Conservation (phyloP, 2,113 vertebrate species). For the Thryonomys swinderianus region DNA sequence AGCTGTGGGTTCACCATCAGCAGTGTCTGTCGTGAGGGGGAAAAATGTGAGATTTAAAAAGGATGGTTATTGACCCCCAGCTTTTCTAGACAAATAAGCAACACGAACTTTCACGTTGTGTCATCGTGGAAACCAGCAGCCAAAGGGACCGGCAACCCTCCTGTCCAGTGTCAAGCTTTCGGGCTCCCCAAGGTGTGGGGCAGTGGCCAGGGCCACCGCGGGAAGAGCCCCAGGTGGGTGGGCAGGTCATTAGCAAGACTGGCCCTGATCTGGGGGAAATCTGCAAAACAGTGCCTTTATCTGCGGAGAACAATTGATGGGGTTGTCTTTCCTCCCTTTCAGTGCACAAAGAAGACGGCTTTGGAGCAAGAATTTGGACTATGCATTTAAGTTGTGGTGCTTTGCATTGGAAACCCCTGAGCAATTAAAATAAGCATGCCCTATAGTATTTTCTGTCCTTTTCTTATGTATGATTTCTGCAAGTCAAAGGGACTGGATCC, state of each 20-base stretch:
- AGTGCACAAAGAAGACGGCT: slow-evolving; percentile 76
- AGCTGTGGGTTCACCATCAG: neutral
- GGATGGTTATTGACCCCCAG: neutral
- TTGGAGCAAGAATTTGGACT: slow-evolving; percentile 82
- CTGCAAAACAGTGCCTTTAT: slow-evolving; percentile 80
- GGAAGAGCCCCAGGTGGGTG: slow-evolving; percentile 78
- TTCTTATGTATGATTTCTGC: slow-evolving; percentile 78
- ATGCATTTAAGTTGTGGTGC: slow-evolving; percentile 78
- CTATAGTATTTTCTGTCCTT: slow-evolving; percentile 62
- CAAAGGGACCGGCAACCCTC: neutral
- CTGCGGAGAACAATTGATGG: slow-evolving; percentile 79
- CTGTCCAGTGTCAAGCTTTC: neutral
- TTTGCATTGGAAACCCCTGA: slow-evolving; percentile 75
- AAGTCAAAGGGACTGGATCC: slow-evolving; percentile 63
- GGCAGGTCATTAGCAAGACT: slow-evolving; percentile 77
- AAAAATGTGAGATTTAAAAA: neutral
- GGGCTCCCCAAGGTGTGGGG: slow-evolving; percentile 39
- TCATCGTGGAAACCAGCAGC: neutral
- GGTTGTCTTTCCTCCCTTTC: slow-evolving; percentile 81
- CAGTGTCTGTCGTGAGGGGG: neutral
- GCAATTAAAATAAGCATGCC: slow-evolving; percentile 78
- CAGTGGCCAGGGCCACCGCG: slow-evolving; percentile 67
- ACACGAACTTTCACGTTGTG: neutral
- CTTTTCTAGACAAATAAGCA: slow-evolving; percentile 11
- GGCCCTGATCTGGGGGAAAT: slow-evolving; percentile 67